Evolutionary conservation across 1,140 invertebrate genomes (phyloP), one percentile per base, ranked within the genome.

Genomic region (Onthophagus taurus): DNA sequence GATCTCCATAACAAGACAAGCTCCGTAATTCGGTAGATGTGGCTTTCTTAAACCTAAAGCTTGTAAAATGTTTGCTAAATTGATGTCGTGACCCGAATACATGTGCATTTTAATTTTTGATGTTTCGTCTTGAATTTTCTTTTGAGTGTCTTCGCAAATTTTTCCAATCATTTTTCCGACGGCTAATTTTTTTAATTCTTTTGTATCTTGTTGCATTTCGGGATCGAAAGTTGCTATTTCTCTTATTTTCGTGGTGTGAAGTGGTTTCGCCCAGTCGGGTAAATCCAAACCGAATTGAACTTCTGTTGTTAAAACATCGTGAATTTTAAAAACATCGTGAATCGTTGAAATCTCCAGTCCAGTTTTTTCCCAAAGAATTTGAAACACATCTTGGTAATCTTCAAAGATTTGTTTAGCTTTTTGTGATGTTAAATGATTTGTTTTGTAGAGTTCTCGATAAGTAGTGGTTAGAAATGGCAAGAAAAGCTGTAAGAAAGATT

Each of bases 31-130:
- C 1, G 74, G 74, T 38, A 72, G 65, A 36, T 72, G 71, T 3
- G 71, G 63, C 35, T 79, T 65, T 55, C 74, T 85, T 1, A 79
- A 70, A 4, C 69, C 68, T 7, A 82, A 59, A 0, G 74, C 71
- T 7, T 69, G 64, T 47, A 86, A 66, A 6, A 85, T 49, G n/a
- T 73, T 72, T 1, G 76, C 72, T 0, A 87, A 64, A 20, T 81
- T 84, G 33, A 76, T 77, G 57, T 88, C 85, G 59, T 88, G 83
- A 6, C 68, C 76, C 3, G 76, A 76, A 53, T 75, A 78, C 21
- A 80, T 45, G 31, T 29, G 18, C 12, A 63, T 55, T 2, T 42
- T 34, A 13, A 3, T 21, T 44, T 35, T 4, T 1, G 42, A 34
- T 13, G 30, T 5, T 21, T 18, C 12, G 30, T n/a, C 23, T 6